These are phyloP conservation scores for Girardinus metallicus DNA, from an alignment of 2,797 vertebrate genomes.

Conservation along the genomic window DNA sequence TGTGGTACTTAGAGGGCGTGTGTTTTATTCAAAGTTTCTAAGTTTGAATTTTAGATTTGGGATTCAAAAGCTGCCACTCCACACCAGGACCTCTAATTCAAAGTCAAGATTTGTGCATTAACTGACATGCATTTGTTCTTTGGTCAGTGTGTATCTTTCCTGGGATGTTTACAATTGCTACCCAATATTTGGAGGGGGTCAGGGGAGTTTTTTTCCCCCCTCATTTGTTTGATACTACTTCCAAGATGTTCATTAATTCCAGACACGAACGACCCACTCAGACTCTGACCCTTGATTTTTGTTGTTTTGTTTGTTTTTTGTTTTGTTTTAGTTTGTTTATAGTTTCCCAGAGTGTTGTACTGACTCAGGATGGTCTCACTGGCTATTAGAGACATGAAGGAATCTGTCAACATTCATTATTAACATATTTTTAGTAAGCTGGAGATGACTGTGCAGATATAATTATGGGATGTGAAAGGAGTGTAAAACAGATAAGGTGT, in stretches of 20 bases:
- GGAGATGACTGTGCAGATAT: slow-evolving; percentile 40
- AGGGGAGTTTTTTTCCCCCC: slow-evolving; percentile 9
- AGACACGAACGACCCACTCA: slow-evolving; percentile 29
- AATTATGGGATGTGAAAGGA: neutral
- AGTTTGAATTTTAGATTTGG: neutral
- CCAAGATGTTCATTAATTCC: slow-evolving; percentile 48
- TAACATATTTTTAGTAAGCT: slow-evolving; percentile 60
- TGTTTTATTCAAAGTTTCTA: neutral
- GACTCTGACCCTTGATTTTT: slow-evolving; percentile 27
- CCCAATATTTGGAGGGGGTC: slow-evolving; percentile 36
- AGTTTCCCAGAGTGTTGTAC: slow-evolving; percentile 47
- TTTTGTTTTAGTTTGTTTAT: slow-evolving; percentile 30
- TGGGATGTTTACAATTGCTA: slow-evolving; percentile 41
- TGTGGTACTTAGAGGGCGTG: neutral
- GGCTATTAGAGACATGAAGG: slow-evolving; percentile 37
- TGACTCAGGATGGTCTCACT: slow-evolving; percentile 56
- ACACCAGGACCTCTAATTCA: neutral
- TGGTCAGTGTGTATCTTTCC: neutral
- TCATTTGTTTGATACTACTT: slow-evolving; percentile 19
- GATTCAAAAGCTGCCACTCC: neutral
- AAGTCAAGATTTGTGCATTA: neutral
- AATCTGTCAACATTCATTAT: slow-evolving; percentile 31
- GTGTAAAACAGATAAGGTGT: slow-evolving; percentile 32
- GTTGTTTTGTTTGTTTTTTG: slow-evolving; percentile 21
- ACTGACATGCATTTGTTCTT: neutral